These are phyloP conservation scores for Ormia ochracea DNA, from an alignment of 2,888 invertebrate species.

Conservation along the genomic window DNA sequence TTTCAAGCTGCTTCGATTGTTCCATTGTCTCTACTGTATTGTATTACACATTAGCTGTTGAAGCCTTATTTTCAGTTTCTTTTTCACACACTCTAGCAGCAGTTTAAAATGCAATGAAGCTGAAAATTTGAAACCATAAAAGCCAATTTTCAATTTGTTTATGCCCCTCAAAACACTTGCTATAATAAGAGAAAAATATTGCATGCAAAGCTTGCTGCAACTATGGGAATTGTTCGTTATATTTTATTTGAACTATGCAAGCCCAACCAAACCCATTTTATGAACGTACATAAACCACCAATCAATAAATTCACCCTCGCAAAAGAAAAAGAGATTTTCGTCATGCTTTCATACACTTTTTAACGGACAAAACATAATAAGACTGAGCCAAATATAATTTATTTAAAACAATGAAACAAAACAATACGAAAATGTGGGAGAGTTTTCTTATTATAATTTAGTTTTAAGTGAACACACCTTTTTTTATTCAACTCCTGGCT, in stretches of 20 bases:
- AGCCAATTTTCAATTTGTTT: conserved; percentile 58
- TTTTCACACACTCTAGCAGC: conserved; percentile 38
- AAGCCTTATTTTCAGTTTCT: not conserved
- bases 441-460: not conserved
- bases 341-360: conserved; percentile 44
- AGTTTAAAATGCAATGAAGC: conserved; percentile 37
- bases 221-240: conserved; percentile 40
- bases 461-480: conserved; percentile 40
- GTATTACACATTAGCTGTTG: no score
- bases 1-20: no score
- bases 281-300: not conserved
- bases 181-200: conserved; percentile 28
- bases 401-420: not conserved
- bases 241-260: conserved; percentile 9
- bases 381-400: not conserved
- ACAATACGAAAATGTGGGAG: conserved; percentile 20
- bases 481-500: conserved; percentile 41
- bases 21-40: no score
- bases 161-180: conserved; percentile 25
- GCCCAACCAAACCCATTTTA: not conserved
- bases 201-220: not conserved
- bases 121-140: conserved; percentile 45
- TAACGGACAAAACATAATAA: conserved; percentile 53
- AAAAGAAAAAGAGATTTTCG: conserved; percentile 40
- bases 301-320: conserved; percentile 50